Evolutionary conservation across 2,797 vertebrate species (phyloP).

Genomic region (Buphagus erythrorhynchus): DNA sequence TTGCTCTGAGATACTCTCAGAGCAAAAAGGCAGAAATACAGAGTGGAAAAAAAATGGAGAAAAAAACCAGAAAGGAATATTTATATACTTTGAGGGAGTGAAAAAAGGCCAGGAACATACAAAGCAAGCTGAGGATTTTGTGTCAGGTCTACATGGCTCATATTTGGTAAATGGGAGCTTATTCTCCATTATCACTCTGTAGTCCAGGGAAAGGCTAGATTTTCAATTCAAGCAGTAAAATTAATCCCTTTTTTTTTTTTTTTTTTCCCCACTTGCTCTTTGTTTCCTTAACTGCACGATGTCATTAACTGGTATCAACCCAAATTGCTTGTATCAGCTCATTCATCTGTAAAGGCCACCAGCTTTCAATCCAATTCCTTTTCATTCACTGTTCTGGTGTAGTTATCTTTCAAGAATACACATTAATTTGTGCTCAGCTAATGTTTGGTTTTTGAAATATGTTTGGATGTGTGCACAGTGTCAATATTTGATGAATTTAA

Average conservation of each 20-base stretch:
- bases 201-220: neutral
- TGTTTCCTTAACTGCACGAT: neutral
- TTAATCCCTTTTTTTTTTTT: neutral
- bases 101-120: neutral
- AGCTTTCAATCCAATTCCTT: neutral
- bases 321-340: neutral
- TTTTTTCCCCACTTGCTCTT: neutral
- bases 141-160: neutral
- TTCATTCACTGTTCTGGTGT: neutral
- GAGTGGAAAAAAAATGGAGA: neutral
- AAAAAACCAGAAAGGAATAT: neutral
- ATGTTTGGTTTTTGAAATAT: neutral
- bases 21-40: neutral
- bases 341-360: neutral
- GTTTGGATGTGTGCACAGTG: neutral
- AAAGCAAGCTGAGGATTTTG: neutral
- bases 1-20: neutral
- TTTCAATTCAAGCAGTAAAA: neutral
- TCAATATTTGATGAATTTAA: conserved; percentile 41
- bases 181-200: neutral
- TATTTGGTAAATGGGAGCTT: neutral
- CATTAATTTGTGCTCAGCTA: neutral
- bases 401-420: neutral
- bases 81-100: neutral
- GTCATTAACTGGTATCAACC: neutral